A percentile compares a stretch with the other conserved stretches of the same genome.
Conservation (phyloP, 2,113 vertebrate genomes). For the Terrapene triunguis region DNA sequence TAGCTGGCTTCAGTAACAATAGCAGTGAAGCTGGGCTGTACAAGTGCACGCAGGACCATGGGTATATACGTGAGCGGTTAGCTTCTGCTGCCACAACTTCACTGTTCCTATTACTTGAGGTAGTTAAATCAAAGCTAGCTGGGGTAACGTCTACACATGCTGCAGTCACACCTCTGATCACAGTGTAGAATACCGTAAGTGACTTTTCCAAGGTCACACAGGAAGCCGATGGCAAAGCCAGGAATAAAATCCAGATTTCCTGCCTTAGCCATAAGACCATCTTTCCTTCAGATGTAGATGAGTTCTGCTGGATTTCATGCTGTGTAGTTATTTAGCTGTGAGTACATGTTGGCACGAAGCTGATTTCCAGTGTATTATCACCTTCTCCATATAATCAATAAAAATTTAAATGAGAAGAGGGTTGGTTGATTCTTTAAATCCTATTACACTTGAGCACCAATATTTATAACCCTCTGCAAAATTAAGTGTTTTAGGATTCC, state of each 20-base stretch:
- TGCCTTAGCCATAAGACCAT: not conserved
- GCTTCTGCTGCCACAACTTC: not conserved
- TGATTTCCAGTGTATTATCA: slow-evolving; percentile 21
- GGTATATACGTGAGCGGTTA: not conserved
- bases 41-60: not conserved
- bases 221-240: not conserved
- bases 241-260: not conserved
- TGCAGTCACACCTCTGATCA: not conserved
- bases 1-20: not conserved
- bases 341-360: not conserved
- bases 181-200: not conserved
- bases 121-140: not conserved
- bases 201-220: not conserved
- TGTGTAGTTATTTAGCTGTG: not conserved
- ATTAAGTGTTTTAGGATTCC: slow-evolving; percentile 8
- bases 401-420: slow-evolving; percentile 40
- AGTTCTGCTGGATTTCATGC: not conserved
- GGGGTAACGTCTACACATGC: not conserved
- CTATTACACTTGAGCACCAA: not conserved
- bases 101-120: not conserved
- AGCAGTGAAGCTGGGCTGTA: not conserved
- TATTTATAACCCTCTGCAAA: slow-evolving; percentile 34
- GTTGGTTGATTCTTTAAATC: slow-evolving; percentile 14
- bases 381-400: slow-evolving; percentile 14
- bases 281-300: not conserved